Percentiles rank a stretch among this genome's conserved stretches.
These are phyloP conservation scores for Brachionus paranguensis DNA, from an alignment of 1,140 invertebrate genomes.

Conservation along the genomic window DNA sequence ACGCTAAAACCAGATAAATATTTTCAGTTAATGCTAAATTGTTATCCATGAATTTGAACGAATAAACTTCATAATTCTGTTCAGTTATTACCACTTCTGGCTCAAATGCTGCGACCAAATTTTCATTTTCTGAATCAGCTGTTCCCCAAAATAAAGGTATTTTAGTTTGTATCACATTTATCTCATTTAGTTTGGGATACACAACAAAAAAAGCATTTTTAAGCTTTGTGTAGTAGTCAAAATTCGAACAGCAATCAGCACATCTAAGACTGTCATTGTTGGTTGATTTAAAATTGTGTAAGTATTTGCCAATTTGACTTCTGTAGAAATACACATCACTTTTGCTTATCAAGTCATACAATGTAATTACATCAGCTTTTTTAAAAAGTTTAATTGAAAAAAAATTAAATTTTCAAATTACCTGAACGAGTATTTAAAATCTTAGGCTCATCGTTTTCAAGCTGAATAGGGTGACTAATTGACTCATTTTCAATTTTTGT, in stretches of 20 bases:
- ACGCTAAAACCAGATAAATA: background rate
- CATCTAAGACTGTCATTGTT: background rate
- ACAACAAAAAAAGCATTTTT: background rate
- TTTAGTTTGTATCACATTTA: background rate
- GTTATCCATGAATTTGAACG: background rate
- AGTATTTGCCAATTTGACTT: background rate
- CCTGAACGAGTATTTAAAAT: background rate
- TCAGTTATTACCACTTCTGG: background rate
- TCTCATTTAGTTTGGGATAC: slow-evolving; percentile 1
- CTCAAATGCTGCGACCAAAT: background rate
- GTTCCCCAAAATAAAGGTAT: background rate
- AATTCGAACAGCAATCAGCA: background rate
- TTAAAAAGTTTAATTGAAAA: background rate
- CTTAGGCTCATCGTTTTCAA: background rate
- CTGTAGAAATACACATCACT: background rate
- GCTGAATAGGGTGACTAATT: background rate
- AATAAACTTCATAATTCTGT: background rate
- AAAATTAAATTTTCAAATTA: background rate
- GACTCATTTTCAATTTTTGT: background rate
- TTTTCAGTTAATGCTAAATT: background rate
- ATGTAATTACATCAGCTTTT: background rate
- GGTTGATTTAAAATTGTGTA: background rate
- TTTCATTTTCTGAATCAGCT: background rate
- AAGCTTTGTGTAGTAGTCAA: background rate
- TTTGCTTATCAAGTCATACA: background rate